Conservation (phyloP, 2,113 vertebrate genomes). For the Phycodurus eques region DNA sequence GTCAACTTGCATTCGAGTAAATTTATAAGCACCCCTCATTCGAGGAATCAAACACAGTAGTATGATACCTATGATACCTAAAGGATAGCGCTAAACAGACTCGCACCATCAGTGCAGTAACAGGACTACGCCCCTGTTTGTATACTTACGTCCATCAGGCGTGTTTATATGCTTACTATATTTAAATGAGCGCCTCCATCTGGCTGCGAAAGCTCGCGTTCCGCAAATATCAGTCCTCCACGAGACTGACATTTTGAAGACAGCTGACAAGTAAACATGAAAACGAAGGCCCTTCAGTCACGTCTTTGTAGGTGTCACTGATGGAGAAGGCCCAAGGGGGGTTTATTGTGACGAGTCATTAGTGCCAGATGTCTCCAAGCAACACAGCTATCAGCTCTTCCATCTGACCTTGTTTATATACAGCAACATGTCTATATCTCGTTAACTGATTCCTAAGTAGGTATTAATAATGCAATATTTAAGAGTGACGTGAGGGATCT, state of each 20-base stretch:
- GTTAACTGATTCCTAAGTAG: not conserved
- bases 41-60: too few relatives aligned
- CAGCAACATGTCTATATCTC: not conserved
- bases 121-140: too few relatives aligned
- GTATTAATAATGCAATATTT: not conserved
- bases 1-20: too few relatives aligned
- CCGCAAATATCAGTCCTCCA: not conserved
- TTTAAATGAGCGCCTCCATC: not conserved
- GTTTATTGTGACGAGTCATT: constrained; percentile 17
- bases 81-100: too few relatives aligned
- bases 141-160: too few relatives aligned
- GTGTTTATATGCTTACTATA: too few relatives aligned
- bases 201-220: not conserved
- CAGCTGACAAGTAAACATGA: too few relatives aligned
- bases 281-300: not conserved
- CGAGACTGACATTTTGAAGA: not conserved
- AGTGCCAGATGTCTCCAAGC: not conserved
- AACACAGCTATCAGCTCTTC: not conserved
- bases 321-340: constrained; percentile 14
- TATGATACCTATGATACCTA: too few relatives aligned
- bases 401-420: constrained; percentile 8
- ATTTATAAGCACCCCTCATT: too few relatives aligned
- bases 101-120: too few relatives aligned
- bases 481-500: not conserved
- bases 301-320: constrained; percentile 12